phyloP scores from a whole-genome alignment of 2,113 vertebrate species.

The Syngnathus floridae region DNA sequence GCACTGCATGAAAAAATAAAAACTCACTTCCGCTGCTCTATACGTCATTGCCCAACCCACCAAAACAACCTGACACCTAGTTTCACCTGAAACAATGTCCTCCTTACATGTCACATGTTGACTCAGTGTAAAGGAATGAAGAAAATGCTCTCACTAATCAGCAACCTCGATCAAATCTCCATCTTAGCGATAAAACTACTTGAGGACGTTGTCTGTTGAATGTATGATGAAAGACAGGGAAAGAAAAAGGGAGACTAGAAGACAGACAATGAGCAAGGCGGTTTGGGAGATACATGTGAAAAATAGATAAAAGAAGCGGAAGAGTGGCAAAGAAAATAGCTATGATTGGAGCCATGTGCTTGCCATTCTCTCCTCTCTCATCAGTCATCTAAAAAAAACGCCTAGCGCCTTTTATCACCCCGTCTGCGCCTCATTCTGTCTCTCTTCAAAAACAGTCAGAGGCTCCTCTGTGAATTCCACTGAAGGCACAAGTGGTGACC shows the following conservation, averaged over 20 bases:
- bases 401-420: slow-evolving; percentile 55
- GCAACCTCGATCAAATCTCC: slow-evolving; percentile 14
- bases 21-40: slow-evolving; percentile 14
- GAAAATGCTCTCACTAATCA: slow-evolving; percentile 9
- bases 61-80: slow-evolving; percentile 2
- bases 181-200: neutral
- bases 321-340: slow-evolving; percentile 23
- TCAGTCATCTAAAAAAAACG: slow-evolving; percentile 39
- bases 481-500: slow-evolving; percentile 31
- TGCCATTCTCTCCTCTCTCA: slow-evolving; percentile 25
- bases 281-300: slow-evolving; percentile 4
- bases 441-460: slow-evolving; percentile 32
- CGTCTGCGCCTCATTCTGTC: slow-evolving; percentile 33
- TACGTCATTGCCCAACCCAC: slow-evolving; percentile 16
- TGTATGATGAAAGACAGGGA: slow-evolving; percentile 27
- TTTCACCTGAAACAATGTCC: slow-evolving; percentile 36
- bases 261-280: slow-evolving; percentile 16
- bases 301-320: slow-evolving; percentile 18
- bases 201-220: slow-evolving; percentile 11
- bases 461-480: slow-evolving; percentile 20
- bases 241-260: slow-evolving; percentile 16
- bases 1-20: slow-evolving; percentile 2
- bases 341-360: slow-evolving; percentile 39
- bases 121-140: slow-evolving; percentile 8
- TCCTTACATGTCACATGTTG: neutral